Percentiles rank a stretch among this genome's conserved stretches.
Evolutionary conservation across 2,888 invertebrate genomes (phyloP).

Genomic region (Serripes groenlandicus): DNA sequence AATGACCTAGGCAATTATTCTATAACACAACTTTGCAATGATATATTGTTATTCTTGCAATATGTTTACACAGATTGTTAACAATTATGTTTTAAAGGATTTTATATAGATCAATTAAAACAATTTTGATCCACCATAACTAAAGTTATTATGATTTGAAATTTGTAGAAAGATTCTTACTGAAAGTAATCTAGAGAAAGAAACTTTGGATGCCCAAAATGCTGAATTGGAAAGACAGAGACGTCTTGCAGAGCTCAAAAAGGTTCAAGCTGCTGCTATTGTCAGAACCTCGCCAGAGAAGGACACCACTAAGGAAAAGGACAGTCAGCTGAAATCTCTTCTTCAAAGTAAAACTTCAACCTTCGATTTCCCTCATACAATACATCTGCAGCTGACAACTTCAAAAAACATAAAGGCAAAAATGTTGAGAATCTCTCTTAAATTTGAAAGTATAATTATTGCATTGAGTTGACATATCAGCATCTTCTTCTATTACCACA

Average conservation of each 20-base stretch:
- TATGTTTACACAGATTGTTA: no score
- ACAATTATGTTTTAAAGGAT: no score
- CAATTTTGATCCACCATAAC: not conserved
- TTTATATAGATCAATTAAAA: not conserved
- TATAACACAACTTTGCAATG: no score
- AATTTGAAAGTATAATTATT: no score
- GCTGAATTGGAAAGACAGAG: constrained; percentile 93
- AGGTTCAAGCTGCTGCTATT: constrained; percentile 62
- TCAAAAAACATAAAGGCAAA: no score
- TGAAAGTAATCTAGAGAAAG: constrained; percentile 96
- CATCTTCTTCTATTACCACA: no score
- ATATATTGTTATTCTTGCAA: no score
- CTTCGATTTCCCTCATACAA: no score
- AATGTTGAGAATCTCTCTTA: no score
- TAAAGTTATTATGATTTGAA: not conserved
- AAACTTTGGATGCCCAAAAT: constrained; percentile 96
- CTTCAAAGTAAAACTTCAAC: constrained; percentile 77
- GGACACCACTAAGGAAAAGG: constrained; percentile 73
- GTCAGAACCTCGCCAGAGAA: constrained; percentile 49
- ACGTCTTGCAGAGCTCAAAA: constrained; percentile 86
- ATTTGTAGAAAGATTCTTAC: constrained; percentile 95
- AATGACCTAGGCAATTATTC: no score
- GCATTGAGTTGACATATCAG: no score
- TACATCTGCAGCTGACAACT: no score
- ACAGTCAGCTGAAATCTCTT: constrained; percentile 84